phyloP scores from a whole-genome alignment of 2,888 invertebrate species.

The Agrotis ipsilon region DNA sequence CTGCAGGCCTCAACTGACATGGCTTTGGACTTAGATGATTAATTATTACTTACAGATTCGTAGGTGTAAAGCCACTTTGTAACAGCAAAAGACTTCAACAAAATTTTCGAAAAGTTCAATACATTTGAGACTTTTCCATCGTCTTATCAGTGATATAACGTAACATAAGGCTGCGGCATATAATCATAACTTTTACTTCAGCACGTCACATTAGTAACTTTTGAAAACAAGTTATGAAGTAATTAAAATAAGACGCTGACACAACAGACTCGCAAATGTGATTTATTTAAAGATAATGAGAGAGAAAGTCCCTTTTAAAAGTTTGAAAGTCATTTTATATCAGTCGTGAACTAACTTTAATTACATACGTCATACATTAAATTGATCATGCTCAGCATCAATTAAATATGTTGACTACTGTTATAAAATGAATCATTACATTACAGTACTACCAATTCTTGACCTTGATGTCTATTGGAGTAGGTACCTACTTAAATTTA shows the following conservation, averaged over 20 bases:
- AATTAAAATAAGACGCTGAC: not conserved
- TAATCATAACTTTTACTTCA: not conserved
- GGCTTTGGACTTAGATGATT: too few species aligned
- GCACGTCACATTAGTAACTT: not conserved
- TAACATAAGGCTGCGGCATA: not conserved
- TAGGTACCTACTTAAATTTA: too few species aligned
- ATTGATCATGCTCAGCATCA: not conserved
- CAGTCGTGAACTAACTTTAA: too few species aligned
- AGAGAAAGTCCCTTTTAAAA: constrained; percentile 14
- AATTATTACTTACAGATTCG: too few species aligned
- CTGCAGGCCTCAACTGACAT: too few species aligned
- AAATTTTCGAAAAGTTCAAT: not conserved
- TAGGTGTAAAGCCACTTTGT: too few species aligned
- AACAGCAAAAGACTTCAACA: not conserved
- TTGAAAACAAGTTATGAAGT: not conserved
- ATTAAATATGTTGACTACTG: not conserved
- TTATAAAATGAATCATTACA: not conserved
- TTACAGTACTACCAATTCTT: too few species aligned
- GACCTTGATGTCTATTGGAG: not conserved
- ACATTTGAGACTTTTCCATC: not conserved
- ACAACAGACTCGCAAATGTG: not conserved
- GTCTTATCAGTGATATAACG: not conserved
- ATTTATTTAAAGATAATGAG: constrained; percentile 4
- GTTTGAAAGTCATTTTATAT: not conserved
- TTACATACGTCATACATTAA: not conserved